Evolutionary conservation across 2,113 vertebrate species (phyloP).

Genomic region (Monopterus albus): DNA sequence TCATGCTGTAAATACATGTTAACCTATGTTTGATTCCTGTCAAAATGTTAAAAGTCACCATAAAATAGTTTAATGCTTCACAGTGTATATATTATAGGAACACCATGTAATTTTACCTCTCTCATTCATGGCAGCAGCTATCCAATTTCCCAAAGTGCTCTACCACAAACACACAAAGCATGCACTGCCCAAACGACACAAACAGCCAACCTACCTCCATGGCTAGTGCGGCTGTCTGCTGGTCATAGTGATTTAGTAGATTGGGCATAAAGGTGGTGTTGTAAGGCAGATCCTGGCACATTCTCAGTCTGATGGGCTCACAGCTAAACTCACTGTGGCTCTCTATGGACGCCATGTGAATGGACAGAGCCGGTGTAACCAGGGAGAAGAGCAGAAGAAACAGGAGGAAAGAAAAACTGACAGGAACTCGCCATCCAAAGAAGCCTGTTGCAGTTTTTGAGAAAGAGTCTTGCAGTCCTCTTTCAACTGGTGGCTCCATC

Average conservation of each 20-base stretch:
- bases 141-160: slow-evolving; percentile 18
- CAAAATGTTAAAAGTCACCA: background rate
- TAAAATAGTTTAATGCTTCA: background rate
- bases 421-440: slow-evolving; percentile 12
- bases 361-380: slow-evolving; percentile 63
- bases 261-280: slow-evolving; percentile 99
- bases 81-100: background rate
- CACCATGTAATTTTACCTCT: background rate
- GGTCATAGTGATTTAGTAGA: slow-evolving; percentile 97
- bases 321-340: slow-evolving; percentile 96
- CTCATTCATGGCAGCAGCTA: slow-evolving; percentile 22
- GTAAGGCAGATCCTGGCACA: slow-evolving; percentile 98
- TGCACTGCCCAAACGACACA: background rate
- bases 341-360: slow-evolving; percentile 72
- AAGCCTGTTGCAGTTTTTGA: slow-evolving; percentile 15
- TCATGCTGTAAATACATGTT: background rate
- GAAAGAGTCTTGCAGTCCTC: slow-evolving; percentile 31
- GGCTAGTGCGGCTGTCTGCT: slow-evolving; percentile 94
- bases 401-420: slow-evolving; percentile 17
- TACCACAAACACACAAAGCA: slow-evolving; percentile 14
- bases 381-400: slow-evolving; percentile 56
- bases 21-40: background rate
- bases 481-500: slow-evolving; percentile 33
- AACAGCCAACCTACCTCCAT: slow-evolving; percentile 90
- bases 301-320: slow-evolving; percentile 94